phyloP scores from a whole-genome alignment of 2,888 invertebrate genomes.

The Phyto melanocephala region DNA sequence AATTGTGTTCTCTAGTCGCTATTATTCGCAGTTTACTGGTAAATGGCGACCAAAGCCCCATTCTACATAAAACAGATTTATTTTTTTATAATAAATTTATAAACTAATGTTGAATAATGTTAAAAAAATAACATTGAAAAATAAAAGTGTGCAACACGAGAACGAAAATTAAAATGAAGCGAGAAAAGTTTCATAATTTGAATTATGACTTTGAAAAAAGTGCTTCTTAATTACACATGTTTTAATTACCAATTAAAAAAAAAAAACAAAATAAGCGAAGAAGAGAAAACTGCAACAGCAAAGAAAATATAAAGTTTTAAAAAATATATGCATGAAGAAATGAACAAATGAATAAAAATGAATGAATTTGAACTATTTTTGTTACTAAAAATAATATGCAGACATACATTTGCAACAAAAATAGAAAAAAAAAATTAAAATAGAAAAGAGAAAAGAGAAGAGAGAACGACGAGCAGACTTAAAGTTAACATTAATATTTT shows the following conservation, averaged over 20 bases:
- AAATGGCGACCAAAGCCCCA: background rate
- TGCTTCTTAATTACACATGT: conserved; percentile 63
- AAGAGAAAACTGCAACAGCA: background rate
- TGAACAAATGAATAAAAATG: background rate
- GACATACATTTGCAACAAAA: too few species aligned
- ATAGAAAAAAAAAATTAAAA: too few species aligned
- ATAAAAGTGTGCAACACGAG: background rate
- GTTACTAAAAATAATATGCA: background rate
- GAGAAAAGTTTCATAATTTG: conserved; percentile 55
- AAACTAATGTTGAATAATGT: conserved; percentile 45
- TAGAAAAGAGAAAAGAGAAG: too few species aligned
- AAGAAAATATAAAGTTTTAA: background rate
- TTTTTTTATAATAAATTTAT: conserved; percentile 45
- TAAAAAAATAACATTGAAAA: background rate
- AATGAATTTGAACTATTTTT: background rate
- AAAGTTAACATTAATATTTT: conserved; percentile 48
- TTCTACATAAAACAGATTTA: conserved; percentile 16
- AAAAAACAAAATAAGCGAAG: background rate
- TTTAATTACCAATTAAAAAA: conserved; percentile 60
- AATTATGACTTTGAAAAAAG: conserved; percentile 56
- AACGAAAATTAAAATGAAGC: conserved; percentile 22
- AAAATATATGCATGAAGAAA: conserved; percentile 17
- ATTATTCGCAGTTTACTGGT: background rate
- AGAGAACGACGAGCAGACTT: conserved; percentile 21
- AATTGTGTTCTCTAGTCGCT: background rate